These are phyloP conservation scores for Neolamprologus tretocephalus DNA, from an alignment of 2,113 vertebrate species.

Conservation along the genomic window DNA sequence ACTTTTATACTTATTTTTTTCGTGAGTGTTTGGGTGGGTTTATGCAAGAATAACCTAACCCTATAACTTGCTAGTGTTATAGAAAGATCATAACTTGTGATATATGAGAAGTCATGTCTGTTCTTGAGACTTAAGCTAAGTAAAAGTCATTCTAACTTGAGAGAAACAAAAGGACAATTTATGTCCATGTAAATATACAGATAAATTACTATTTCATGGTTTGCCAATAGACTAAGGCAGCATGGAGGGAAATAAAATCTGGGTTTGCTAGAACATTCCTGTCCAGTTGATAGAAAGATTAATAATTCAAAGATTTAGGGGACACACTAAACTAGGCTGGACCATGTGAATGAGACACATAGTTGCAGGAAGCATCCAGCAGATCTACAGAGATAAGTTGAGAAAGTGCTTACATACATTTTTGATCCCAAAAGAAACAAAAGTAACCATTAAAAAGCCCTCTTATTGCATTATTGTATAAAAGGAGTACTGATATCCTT, in stretches of 20 bases:
- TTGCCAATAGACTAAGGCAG: background rate
- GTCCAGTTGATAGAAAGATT: background rate
- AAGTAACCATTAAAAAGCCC: background rate
- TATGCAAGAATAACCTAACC: rapidly evolving
- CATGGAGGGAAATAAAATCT: background rate
- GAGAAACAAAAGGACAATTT: background rate
- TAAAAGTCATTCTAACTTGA: background rate
- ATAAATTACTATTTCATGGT: background rate
- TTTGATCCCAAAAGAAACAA: background rate
- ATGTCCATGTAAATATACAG: background rate
- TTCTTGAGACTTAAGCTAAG: background rate
- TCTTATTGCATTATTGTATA: background rate
- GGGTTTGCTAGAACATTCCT: background rate
- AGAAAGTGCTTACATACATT: background rate
- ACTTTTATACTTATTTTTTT: background rate
- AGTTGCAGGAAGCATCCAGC: background rate
- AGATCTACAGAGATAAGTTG: background rate
- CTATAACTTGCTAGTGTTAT: background rate
- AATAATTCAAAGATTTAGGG: background rate
- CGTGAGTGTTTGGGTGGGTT: rapidly evolving
- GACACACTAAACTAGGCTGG: background rate
- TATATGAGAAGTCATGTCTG: background rate
- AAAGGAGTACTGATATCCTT: background rate
- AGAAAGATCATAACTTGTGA: background rate
- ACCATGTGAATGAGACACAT: background rate